These are phyloP conservation scores for Norana najaformis DNA, from an alignment of 2,888 invertebrate species.

Conservation along the genomic window DNA sequence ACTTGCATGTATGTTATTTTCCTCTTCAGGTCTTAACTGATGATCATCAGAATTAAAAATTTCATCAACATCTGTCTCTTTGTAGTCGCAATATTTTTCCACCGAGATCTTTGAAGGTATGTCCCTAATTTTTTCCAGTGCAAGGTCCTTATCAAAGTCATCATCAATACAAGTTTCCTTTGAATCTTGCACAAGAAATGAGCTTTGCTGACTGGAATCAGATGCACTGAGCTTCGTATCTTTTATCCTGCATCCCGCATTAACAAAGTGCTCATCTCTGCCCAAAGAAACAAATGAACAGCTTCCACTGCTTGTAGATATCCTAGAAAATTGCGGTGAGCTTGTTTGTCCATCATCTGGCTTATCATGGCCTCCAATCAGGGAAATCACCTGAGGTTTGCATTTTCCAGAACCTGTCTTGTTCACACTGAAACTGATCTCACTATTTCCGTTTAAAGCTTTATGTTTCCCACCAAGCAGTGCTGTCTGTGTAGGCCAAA, in stretches of 20 bases:
- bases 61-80: slow-evolving; percentile 21
- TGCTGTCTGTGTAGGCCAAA: neutral
- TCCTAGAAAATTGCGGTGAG: neutral
- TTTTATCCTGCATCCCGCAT: neutral
- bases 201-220: neutral
- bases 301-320: neutral
- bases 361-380: neutral
- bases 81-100: neutral
- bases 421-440: neutral
- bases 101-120: neutral
- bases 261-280: neutral
- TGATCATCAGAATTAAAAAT: neutral
- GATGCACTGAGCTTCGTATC: neutral
- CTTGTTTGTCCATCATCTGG: neutral
- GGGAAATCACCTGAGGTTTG: neutral
- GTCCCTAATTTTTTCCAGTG: neutral
- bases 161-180: slow-evolving; percentile 23
- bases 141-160: neutral
- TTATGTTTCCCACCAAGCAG: neutral
- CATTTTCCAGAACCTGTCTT: neutral
- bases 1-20: no score
- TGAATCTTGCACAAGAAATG: neutral
- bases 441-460: neutral
- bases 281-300: neutral
- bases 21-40: neutral